Evolutionary conservation across 2,797 vertebrate genomes (phyloP), one percentile per base, ranked within the genome.

Genomic region (Hydrolagus colliei): DNA sequence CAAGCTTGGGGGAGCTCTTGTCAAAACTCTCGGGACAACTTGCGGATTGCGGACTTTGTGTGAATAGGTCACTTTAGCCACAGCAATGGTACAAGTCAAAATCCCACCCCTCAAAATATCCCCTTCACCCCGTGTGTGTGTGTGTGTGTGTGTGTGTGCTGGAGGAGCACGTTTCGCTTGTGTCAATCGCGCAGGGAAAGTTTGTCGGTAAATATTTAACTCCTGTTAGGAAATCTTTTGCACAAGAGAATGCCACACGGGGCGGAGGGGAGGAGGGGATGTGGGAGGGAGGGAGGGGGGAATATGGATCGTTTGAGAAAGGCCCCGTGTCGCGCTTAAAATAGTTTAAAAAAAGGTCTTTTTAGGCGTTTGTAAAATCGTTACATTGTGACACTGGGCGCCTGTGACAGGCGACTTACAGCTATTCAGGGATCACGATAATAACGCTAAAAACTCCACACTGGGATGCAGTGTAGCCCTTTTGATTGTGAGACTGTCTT

Each of bases 401-500:
- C 89, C 91, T 91, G 91, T 93, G 92, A 94, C 94, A 94, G 92
- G 92, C 91, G 93, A 93, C 93, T 94, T 93, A 90, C 88, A 92
- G 93, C 93, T 90, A 94, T 95, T 95, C 93, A 95, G 89, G 86
- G 88, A 86, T 89, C 90, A 92, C 93, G 92, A 94, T 93, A 94
- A 94, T 93, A 91, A 93, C 89, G 93, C 92, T 93, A 92, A 94
- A 93, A 93, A 94, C 93, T 93, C 92, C 93, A 94, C 92, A 88
- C 93, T 94, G 93, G 95, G 94, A 93, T 92, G 93, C 93, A 93
- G 93, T 95, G 94, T 95, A 91, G 91, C 92, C 92, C 92, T 94
- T 95, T 94, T 93, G 93, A 95, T 92, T 92, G 94, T 92, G 92
- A 93, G 94, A 92, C 92, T 94, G 94, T 95, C 92, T 93, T 92